phyloP scores from a whole-genome alignment of 2,113 vertebrate species.

The Choloepus hoffmanni region DNA sequence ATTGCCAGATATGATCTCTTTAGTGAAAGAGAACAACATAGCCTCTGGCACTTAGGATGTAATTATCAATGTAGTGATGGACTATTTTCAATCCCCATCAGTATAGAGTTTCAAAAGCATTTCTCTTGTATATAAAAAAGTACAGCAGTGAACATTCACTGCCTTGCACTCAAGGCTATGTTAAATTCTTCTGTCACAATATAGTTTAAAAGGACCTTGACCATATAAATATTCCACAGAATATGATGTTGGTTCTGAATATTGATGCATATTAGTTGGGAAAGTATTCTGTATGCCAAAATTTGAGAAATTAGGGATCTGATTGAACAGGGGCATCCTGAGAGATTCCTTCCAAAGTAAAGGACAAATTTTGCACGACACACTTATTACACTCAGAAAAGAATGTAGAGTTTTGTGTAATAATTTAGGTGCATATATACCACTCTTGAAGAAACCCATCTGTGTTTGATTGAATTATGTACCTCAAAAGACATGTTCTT shows the following conservation, averaged over 20 bases:
- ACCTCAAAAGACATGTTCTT: too few relatives aligned
- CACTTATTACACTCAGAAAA: not conserved
- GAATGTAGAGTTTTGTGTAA: not conserved
- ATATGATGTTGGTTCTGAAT: too few relatives aligned
- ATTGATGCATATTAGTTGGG: not conserved
- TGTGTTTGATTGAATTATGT: too few relatives aligned
- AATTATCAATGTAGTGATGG: too few relatives aligned
- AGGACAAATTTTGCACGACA: not conserved
- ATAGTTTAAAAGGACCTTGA: not conserved
- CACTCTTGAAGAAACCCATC: not conserved
- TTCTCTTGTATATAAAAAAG: not conserved
- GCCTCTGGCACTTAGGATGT: too few relatives aligned
- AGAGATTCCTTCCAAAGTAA: not conserved
- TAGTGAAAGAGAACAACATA: too few relatives aligned
- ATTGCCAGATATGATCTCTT: too few relatives aligned
- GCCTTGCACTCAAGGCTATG: not conserved
- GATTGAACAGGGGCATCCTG: not conserved
- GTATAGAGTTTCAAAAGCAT: not conserved
- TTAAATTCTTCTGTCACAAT: not conserved
- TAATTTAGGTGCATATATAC: not conserved
- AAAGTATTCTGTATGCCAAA: not conserved
- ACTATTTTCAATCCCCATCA: not conserved
- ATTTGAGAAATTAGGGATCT: not conserved
- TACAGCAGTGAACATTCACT: not conserved
- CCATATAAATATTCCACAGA: not conserved